These are phyloP conservation scores for Panagrolaimus sp. DNA, from an alignment of 1,140 invertebrate species.

Conservation along the genomic window DNA sequence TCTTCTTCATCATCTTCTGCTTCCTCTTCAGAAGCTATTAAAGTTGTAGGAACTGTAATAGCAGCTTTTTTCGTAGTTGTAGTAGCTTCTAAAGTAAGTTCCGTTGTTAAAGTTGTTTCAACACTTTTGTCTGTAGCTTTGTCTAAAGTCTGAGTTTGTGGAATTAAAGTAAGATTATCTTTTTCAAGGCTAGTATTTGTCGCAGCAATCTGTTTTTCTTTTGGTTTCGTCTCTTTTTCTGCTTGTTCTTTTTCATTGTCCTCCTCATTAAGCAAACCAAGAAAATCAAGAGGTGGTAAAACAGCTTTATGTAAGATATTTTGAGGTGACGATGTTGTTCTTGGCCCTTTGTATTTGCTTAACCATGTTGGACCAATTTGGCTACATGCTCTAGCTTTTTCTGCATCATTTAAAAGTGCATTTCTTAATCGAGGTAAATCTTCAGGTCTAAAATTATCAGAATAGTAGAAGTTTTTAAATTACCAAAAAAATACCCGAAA, in stretches of 20 bases:
- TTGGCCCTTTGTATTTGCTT: not conserved
- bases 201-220: not conserved
- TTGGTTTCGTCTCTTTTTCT: not conserved
- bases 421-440: constrained; percentile 40
- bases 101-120: no score
- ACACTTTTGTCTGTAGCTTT: not conserved
- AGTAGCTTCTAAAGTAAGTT: no score
- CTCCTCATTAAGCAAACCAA: not conserved
- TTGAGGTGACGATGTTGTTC: constrained; percentile 5
- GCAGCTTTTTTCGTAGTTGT: no score
- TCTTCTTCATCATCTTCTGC: no score
- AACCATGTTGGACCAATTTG: constrained; percentile 36
- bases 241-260: not conserved
- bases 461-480: constrained; percentile 1
- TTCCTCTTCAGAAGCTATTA: no score
- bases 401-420: constrained; percentile 37
- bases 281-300: constrained; percentile 1
- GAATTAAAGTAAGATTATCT: not conserved
- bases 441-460: constrained; percentile 28
- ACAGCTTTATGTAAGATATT: constrained; percentile 13
- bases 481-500: constrained; percentile 33
- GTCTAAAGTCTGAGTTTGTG: not conserved
- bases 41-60: no score
- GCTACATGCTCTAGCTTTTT: constrained; percentile 40
- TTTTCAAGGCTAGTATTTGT: not conserved